Conservation (phyloP, 2,888 invertebrate genomes). For the Brassicogethes aeneus region DNA sequence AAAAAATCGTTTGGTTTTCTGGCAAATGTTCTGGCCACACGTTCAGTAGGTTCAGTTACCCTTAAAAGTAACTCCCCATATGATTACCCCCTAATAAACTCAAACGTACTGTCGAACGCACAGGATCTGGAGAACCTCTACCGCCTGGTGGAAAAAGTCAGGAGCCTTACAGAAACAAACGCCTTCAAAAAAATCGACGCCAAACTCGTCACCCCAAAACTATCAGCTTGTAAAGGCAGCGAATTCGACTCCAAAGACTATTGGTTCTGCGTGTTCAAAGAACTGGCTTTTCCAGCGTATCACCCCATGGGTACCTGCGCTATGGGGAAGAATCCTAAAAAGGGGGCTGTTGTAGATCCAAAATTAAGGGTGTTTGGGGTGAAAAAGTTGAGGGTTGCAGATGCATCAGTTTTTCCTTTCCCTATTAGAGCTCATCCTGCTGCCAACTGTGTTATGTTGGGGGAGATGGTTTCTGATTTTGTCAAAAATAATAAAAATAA, state of each 20-base stretch:
- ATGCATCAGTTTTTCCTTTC: conserved; percentile 54
- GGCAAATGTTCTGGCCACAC: neutral
- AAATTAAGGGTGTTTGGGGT: conserved; percentile 51
- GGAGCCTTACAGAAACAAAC: conserved; percentile 40
- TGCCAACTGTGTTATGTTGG: conserved; percentile 58
- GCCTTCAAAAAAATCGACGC: conserved; percentile 45
- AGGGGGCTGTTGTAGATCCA: conserved; percentile 51
- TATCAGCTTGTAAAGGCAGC: conserved; percentile 37
- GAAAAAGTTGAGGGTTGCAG: conserved; percentile 48
- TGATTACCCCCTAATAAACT: conserved; percentile 54
- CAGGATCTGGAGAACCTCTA: conserved; percentile 44
- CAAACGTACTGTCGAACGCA: conserved; percentile 54
- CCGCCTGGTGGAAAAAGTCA: conserved; percentile 40
- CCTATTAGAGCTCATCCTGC: conserved; percentile 55
- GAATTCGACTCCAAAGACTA: conserved; percentile 51
- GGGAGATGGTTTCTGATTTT: conserved; percentile 57
- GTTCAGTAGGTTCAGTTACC: neutral
- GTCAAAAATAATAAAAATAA: conserved; percentile 45
- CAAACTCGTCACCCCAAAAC: conserved; percentile 16
- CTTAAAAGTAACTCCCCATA: neutral
- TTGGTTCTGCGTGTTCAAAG: neutral
- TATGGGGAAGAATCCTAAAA: conserved; percentile 54
- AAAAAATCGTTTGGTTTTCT: neutral
- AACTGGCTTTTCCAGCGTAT: conserved; percentile 52
- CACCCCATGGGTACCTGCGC: conserved; percentile 59